phyloP scores from a whole-genome alignment of 1,140 invertebrate species.

The Lepidurus arcticus region DNA sequence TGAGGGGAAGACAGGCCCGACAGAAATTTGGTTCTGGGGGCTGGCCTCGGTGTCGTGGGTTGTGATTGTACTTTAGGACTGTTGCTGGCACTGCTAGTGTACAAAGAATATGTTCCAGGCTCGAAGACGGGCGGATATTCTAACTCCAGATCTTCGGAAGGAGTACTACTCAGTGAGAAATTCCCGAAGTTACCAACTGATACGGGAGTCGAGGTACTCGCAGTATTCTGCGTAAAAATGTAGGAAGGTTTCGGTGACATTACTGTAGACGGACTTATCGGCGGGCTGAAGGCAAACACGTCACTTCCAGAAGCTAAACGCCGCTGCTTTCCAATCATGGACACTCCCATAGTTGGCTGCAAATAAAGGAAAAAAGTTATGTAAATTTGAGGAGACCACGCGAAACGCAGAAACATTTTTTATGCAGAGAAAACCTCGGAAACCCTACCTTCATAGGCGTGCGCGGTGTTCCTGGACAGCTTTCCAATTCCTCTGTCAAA shows the following conservation, averaged over 20 bases:
- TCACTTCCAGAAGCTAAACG: conserved; percentile 37
- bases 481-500: conserved; percentile 19
- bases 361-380: conserved; percentile 22
- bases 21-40: conserved; percentile 31
- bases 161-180: conserved; percentile 44
- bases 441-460: conserved; percentile 30
- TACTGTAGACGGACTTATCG: conserved; percentile 35
- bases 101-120: conserved; percentile 67
- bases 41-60: conserved; percentile 26
- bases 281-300: conserved; percentile 32
- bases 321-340: conserved; percentile 43
- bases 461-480: conserved; percentile 33
- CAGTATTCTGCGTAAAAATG: conserved; percentile 20
- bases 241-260: conserved; percentile 29
- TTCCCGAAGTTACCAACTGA: conserved; percentile 37
- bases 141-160: conserved; percentile 51
- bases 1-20: background rate
- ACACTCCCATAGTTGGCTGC: conserved; percentile 42
- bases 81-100: conserved; percentile 34
- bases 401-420: background rate
- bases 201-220: conserved; percentile 32
- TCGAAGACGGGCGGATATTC: conserved; percentile 76
- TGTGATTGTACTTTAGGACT: conserved; percentile 4
- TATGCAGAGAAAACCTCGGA: background rate
- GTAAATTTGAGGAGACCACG: background rate